Evolutionary conservation across 2,888 invertebrate species (phyloP), one percentile per base, ranked within the genome.

Genomic region (Tenthredo scrophulariae): DNA sequence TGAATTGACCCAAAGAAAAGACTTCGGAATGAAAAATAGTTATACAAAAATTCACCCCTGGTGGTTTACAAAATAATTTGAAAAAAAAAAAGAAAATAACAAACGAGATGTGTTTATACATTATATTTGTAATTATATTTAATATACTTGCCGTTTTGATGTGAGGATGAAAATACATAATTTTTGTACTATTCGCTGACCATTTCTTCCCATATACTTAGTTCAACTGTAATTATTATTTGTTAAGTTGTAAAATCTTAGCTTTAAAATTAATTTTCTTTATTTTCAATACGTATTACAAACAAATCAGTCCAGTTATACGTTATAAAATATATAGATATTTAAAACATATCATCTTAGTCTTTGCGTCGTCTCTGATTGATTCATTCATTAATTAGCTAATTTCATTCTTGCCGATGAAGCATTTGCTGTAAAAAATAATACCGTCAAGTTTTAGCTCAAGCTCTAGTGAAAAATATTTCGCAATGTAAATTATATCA

Each of bases 241-340:
- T 46, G 46, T 46, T 15, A 15, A 46, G 13, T 46, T 46, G 3
- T 26, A 65, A 65, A 26, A 10, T 65, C 3, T 65, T 18, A n/a
- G n/a, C 22, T 43, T 62, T 18, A 83, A 70, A 67, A 26, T 83
- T 83, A 46, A 43, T 46, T 46, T 67, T 18, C 29, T 83, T 83
- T 83, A 43, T 67, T 80, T 1, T 40, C 33, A 46, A 33, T 26
- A 40, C 43, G 46, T 46, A 65, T 83, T 83, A 83, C 83, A 83
- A 80, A 83, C 29, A 46, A 65, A 83, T 83, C 83, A 83, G 67
- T 65, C 67, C 83, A 67, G 26, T 77, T 77, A 54, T 40, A 22
- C 26, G 37, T 62, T 62, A 62, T 62, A 62, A 80, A 80, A 80
- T 37, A 33, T 33, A 77, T 77, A 9, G 54, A 77, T 77, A 77